Evolutionary conservation across 1,140 invertebrate species (phyloP).

Genomic region (Geopemphigus sp.): DNA sequence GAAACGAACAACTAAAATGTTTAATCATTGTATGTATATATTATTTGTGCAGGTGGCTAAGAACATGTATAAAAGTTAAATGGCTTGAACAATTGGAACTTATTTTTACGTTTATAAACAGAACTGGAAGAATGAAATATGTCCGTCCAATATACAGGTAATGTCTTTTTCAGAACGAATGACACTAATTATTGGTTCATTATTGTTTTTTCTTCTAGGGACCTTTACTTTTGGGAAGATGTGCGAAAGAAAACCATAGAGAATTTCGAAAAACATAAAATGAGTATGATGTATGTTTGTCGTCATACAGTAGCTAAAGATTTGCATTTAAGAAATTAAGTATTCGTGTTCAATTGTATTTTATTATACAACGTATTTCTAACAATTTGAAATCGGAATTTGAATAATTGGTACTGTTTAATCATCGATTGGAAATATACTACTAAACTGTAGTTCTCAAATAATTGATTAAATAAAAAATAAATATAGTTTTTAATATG

Average conservation of each 20-base stretch:
- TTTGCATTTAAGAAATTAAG: conserved; percentile 36
- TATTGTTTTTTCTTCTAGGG: conserved; percentile 59
- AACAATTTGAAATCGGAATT: no score
- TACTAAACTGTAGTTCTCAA: neutral
- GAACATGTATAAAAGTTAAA: conserved; percentile 70
- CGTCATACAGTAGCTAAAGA: conserved; percentile 48
- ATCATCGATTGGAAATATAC: neutral
- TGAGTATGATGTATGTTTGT: conserved; percentile 77
- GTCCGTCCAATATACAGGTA: conserved; percentile 77
- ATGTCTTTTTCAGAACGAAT: neutral
- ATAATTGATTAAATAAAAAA: neutral
- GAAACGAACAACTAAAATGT: neutral
- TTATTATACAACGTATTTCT: neutral
- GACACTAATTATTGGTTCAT: neutral
- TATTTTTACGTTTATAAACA: conserved; percentile 75
- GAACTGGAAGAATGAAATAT: conserved; percentile 88
- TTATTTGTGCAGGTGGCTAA: conserved; percentile 66
- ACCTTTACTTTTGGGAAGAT: conserved; percentile 77
- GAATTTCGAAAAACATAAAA: conserved; percentile 69
- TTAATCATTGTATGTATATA: neutral
- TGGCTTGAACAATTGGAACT: conserved; percentile 66
- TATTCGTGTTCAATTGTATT: neutral
- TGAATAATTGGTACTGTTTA: neutral
- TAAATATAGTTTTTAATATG: no score
- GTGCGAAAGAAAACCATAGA: conserved; percentile 67